A percentile compares a stretch with the other conserved stretches of the same genome.
phyloP scores from a whole-genome alignment of 2,113 vertebrate genomes.

The Bubo scandiacus region DNA sequence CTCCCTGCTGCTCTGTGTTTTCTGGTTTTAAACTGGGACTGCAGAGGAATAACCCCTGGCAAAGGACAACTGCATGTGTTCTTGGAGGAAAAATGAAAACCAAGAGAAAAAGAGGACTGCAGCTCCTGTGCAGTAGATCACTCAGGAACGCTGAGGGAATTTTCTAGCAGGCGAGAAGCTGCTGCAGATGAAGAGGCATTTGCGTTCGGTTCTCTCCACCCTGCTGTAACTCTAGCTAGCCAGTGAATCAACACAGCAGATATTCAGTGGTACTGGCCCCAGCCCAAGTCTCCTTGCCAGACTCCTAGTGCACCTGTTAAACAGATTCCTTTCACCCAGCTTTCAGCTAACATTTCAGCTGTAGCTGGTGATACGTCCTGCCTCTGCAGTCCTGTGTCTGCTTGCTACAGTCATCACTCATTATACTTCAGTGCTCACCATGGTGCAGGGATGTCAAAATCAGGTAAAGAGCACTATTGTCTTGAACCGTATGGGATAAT shows the following conservation, averaged over 20 bases:
- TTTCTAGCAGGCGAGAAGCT: slow-evolving; percentile 46
- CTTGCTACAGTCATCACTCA: background rate
- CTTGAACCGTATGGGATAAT: accelerated
- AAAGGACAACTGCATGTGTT: background rate
- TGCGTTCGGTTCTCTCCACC: background rate
- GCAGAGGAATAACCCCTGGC: background rate
- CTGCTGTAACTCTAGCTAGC: slow-evolving; percentile 56
- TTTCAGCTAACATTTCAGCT: slow-evolving; percentile 60
- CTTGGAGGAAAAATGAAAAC: background rate
- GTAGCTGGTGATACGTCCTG: background rate
- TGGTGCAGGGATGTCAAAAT: background rate
- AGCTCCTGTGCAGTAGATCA: background rate
- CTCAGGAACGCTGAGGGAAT: background rate
- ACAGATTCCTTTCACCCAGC: slow-evolving; percentile 67
- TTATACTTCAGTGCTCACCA: background rate
- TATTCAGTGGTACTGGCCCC: slow-evolving; percentile 66
- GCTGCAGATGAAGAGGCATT: slow-evolving; percentile 25
- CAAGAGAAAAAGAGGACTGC: background rate
- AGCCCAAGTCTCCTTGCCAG: slow-evolving; percentile 63
- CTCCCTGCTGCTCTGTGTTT: background rate
- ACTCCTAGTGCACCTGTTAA: slow-evolving; percentile 73
- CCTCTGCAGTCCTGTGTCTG: background rate
- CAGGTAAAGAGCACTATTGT: background rate
- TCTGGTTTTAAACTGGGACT: background rate
- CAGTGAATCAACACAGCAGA: slow-evolving; percentile 65